Base-by-base conservation (phyloP, 2,888 invertebrate genomes). In the Cheilosia soror region DNA sequence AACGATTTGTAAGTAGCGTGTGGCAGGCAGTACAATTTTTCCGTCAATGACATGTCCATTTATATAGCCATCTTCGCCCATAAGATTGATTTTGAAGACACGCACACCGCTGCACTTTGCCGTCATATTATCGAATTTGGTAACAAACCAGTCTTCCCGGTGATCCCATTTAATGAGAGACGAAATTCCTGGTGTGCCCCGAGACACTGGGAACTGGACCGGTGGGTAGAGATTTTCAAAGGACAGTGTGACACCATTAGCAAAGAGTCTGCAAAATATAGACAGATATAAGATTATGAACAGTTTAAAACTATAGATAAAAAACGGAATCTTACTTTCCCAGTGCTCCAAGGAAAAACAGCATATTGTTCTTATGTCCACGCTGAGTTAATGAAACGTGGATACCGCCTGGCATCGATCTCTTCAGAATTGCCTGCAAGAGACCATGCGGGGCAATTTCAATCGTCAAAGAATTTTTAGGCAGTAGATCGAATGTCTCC, bases 101-200 rank as follows among this genome's bases (percentile, higher is more conserved):
- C 95, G 93, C 88, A 96, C 96, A 0, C 95, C 95, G 37, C 95
- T 95, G 73, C 94, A 94, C 89, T 95, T 94, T 88, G 95, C 95
- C 89, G 95, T 95, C 90, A 95, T 94, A 51, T 94, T 94, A 87
- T 94, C 94, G 90, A 95, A 96, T 57, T 94, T 94, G 0, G 95
- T 95, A 0, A 96, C 95, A 88, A 94, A 95, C 96, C 96, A 96
- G 81, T 96, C 95, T 81, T 95, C 95, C 20, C 94, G 93, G 89
- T 98, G 98, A 88, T 98, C 96, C 98, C 98, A 98, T 87, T 94
- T 94, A n/a, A 98, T 94, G 2, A 96, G 93, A 4, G 97, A 96
- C 0, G 97, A 94, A 55, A 98, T 93, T 95, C 96, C 96, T 0
- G 97, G 96, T 0, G 98, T 98, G 1, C 96, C 96, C 37, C 96